Base-by-base conservation (phyloP, 1,140 invertebrate species). In the Uloborus diversus region DNA sequence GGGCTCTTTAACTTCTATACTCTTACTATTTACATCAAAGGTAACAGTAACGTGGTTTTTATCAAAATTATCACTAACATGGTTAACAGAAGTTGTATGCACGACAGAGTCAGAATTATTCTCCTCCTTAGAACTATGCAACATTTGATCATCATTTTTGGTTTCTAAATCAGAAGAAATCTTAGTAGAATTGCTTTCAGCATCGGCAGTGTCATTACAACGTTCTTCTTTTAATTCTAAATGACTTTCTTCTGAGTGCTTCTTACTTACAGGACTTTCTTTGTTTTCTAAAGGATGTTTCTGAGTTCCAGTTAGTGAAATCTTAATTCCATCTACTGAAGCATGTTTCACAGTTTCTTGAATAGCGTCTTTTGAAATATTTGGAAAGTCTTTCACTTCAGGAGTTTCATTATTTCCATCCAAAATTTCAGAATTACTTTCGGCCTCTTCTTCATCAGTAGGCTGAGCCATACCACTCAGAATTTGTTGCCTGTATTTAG, bases 101-200 rank as follows among this genome's bases (percentile, higher is more conserved):
- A 79, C 20, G 33, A 69, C 53, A 23, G 64, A 49, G 23, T 79
- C 76, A 47, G 76, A 33, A 49, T 79, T 79, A 27, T 47, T 79
- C 7, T 69, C 76, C 42, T 69, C 76, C 14, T 69, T 65, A 37
- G 76, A 69, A n/a, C 65, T 79, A 17, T 64, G 57, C 23, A 61
- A 23, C 35, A 66, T 51, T 32, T 33, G 5, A 53, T 37, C 30
- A 13, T 79, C 76, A 59, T 32, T 80, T 35, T 69, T 87, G 23
- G 92, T 86, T 83, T 94, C 94, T 84, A 95, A 93, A 85, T 95
- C 94, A 30, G 93, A 94, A 76, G 93, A 94, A 0, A 95, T 93
- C 1, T 93, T 94, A 59, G 92, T 94, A 9, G 93, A 94, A 76
- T 93, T 94, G 86, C 94, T 95, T 85, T 95, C 94, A 85, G 94